phyloP scores from a whole-genome alignment of 2,888 invertebrate species.

The Cinara cedri region DNA sequence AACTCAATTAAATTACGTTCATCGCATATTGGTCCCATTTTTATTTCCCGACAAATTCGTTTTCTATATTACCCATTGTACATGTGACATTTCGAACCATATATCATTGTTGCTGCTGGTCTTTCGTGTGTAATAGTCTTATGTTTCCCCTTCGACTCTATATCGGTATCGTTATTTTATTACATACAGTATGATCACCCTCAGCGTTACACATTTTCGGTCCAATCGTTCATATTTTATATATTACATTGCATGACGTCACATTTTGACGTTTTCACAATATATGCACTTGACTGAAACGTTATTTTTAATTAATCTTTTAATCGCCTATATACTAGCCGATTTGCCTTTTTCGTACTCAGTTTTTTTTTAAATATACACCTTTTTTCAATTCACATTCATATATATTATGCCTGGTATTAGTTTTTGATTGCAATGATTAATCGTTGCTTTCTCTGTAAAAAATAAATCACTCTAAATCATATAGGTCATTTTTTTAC shows the following conservation, averaged over 20 bases:
- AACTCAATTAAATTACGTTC: no score
- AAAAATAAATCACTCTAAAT: no score
- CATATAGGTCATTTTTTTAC: no score
- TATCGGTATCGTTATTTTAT: background rate
- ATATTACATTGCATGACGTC: background rate
- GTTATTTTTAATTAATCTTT: background rate
- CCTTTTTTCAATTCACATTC: no score
- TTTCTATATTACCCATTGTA: background rate
- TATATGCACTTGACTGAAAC: background rate
- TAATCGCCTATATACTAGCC: background rate
- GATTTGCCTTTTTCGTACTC: no score
- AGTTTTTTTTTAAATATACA: no score
- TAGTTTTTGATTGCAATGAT: no score
- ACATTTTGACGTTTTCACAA: background rate
- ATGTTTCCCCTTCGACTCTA: background rate
- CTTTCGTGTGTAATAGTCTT: background rate
- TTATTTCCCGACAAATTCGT: background rate
- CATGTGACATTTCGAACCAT: background rate
- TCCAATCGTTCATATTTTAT: background rate
- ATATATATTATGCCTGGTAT: no score
- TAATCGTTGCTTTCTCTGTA: no score
- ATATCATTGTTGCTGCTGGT: background rate
- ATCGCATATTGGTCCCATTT: background rate
- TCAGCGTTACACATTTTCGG: background rate
- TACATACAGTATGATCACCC: background rate